Base-by-base conservation (phyloP, 2,113 vertebrate species). In the Genyomyrus donnyi region DNA sequence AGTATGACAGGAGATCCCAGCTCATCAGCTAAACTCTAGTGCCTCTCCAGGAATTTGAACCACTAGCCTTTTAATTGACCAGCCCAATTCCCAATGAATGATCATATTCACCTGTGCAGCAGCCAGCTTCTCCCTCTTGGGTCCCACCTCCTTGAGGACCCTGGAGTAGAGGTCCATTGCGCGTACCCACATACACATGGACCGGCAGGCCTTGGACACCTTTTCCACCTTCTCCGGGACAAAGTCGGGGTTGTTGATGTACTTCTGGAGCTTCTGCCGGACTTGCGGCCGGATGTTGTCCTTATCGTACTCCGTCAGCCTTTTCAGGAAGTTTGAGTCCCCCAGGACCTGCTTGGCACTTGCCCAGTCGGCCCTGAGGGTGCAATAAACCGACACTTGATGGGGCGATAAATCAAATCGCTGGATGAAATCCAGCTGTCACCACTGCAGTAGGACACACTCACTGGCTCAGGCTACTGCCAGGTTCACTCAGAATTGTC, bases 121-220 rank as follows among this genome's bases (percentile, higher is more conserved):
- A 2, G 93, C 93, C 85, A 96, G 94, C 58, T 96, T 97, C 91
- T 96, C 93, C 91, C 95, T 96, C 91, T 97, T 98, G 31, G 95
- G 95, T 11, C 95, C 95, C 0, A 97, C 96, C 83, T 97, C 96
- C 91, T 97, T 97, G 21, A 97, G 89, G 10, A 97, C 95, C 45
- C 94, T 93, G 3, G 96, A 96, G 92, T 97, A 98, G 21, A 98
- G 89, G 91, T 97, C 95, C 95, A 97, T 97, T 1, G 97, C 96
- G 92, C 96, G 95, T 53, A 97, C 97, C 96, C 96, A 97, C 96
- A 97, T 95, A 88, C 96, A 97, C 97, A 97, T 97, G 13, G 96
- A 97, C 90, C 92, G 96, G 87, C 96, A 98, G 0, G 96, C 96
- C 92, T 94, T 96, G 80, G 96, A 97, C n/a, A 97, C 96, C 77